Percentiles rank a stretch among this genome's conserved stretches.
Evolutionary conservation across 2,797 vertebrate species (phyloP).

Genomic region (Mionectes olivaceus): DNA sequence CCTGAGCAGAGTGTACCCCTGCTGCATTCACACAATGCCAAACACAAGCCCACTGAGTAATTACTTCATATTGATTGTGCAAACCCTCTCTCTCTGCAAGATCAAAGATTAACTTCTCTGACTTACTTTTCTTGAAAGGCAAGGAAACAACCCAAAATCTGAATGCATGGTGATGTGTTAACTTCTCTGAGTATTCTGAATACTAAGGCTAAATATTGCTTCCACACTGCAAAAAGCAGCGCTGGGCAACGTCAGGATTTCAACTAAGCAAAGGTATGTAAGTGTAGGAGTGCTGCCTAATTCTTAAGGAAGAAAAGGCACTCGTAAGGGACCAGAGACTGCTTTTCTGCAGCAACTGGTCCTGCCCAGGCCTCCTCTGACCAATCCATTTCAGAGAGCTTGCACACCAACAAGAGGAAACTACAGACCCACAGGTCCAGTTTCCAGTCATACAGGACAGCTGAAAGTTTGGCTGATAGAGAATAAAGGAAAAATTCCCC

Average conservation of each 20-base stretch:
- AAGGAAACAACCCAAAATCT: neutral
- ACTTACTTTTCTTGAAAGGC: neutral
- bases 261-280: neutral
- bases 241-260: accelerated
- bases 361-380: neutral
- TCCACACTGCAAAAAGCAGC: neutral
- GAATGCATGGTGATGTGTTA: neutral
- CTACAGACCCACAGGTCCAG: neutral
- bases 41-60: neutral
- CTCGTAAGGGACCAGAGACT: accelerated
- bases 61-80: neutral
- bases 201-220: neutral
- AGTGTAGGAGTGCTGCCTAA: neutral
- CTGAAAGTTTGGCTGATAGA: neutral
- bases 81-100: neutral
- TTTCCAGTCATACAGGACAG: neutral
- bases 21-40: accelerated
- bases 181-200: neutral
- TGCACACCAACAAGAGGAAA: neutral
- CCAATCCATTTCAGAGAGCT: neutral
- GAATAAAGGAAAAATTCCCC: neutral
- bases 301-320: neutral
- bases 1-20: neutral
- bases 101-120: neutral
- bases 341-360: neutral